phyloP scores from a whole-genome alignment of 2,888 invertebrate species.

The Terebella lapidaria region DNA sequence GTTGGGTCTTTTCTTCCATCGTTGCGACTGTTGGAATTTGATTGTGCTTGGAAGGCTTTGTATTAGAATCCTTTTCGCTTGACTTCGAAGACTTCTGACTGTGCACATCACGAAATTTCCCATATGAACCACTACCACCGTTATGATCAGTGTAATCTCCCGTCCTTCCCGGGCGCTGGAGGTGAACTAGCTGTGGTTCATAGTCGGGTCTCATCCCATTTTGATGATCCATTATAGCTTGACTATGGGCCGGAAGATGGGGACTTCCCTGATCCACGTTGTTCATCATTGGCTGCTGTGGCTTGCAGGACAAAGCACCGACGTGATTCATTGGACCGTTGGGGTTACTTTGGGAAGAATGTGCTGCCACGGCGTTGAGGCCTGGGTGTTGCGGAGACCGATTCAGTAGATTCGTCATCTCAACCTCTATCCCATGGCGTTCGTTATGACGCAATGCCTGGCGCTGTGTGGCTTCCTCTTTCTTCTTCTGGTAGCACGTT shows the following conservation, averaged over 20 bases:
- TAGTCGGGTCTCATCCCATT: too few species aligned
- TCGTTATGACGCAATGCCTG: slow-evolving; percentile 15
- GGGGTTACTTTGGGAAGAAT: not conserved
- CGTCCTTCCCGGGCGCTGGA: not conserved
- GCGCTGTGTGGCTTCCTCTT: slow-evolving; percentile 11
- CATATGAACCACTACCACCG: slow-evolving; percentile 8
- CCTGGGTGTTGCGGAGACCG: not conserved
- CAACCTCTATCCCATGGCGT: slow-evolving; percentile 6
- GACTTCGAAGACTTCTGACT: slow-evolving; percentile 4
- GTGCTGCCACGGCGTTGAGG: too few species aligned
- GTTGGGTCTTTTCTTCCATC: slow-evolving; percentile 10
- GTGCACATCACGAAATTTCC: slow-evolving; percentile 12
- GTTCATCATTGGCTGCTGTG: not conserved
- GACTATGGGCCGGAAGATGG: not conserved
- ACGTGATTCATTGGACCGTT: slow-evolving; percentile 1
- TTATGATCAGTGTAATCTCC: not conserved
- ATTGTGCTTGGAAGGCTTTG: slow-evolving; percentile 1
- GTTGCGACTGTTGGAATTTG: slow-evolving; percentile 14
- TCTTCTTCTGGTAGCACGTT: slow-evolving; percentile 30
- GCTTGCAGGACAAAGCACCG: not conserved
- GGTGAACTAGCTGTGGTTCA: not conserved
- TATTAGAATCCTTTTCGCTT: slow-evolving; percentile 6
- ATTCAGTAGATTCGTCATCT: slow-evolving; percentile 21
- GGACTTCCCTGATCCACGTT: not conserved
- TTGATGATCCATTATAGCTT: not conserved